Conservation (phyloP, 1,140 invertebrate genomes). For the Aphidius gifuensis region DNA sequence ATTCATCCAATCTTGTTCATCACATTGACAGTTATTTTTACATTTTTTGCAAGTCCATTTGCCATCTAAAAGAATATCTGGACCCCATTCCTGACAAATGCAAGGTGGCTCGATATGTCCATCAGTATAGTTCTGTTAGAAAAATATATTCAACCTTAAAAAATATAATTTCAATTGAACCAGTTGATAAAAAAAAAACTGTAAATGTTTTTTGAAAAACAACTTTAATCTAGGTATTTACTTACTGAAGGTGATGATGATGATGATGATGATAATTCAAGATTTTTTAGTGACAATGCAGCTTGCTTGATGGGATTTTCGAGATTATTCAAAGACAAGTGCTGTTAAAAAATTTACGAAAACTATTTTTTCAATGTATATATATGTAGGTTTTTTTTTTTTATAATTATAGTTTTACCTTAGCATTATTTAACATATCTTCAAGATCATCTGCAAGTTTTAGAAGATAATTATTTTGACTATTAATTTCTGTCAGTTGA, state of each 20-base stretch:
- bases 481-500: neutral
- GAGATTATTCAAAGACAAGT: slow-evolving; percentile 2
- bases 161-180: neutral
- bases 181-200: slow-evolving; percentile 13
- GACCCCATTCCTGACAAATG: slow-evolving; percentile 21
- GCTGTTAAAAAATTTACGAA: slow-evolving; percentile 1
- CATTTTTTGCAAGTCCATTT: slow-evolving; percentile 26
- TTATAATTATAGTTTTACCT: slow-evolving; percentile 9
- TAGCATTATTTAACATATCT: slow-evolving; percentile 13
- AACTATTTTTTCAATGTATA: neutral
- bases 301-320: slow-evolving; percentile 9
- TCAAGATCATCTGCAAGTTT: slow-evolving; percentile 15
- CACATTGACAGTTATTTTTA: slow-evolving; percentile 20
- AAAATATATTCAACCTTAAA: slow-evolving; percentile 6
- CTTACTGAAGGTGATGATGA: neutral
- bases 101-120: neutral
- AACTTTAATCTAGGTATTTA: slow-evolving; percentile 4
- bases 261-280: neutral
- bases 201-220: slow-evolving; percentile 13
- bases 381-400: neutral
- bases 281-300: slow-evolving; percentile 5
- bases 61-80: slow-evolving; percentile 18
- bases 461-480: neutral
- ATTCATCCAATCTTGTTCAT: neutral
- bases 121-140: slow-evolving; percentile 6